Percentiles rank a stretch among this genome's conserved stretches.
These are phyloP conservation scores for Gadus chalcogrammus DNA, from an alignment of 2,113 vertebrate genomes.

Conservation along the genomic window DNA sequence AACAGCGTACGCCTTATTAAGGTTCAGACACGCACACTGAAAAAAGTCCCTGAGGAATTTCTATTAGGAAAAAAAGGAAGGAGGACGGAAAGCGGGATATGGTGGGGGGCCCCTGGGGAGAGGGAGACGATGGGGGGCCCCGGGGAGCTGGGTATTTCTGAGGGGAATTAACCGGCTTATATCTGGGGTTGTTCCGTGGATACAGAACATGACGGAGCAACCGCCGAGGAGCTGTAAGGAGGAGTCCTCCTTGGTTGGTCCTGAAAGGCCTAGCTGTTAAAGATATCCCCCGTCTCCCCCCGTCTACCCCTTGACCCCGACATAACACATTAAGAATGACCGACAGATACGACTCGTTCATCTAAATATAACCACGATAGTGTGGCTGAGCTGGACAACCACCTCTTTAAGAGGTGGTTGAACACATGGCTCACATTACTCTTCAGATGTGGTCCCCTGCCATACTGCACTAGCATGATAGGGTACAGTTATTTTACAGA, in stretches of 20 bases:
- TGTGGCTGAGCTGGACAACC: too few species aligned
- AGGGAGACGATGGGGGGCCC: too few species aligned
- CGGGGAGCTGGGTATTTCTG: conserved; percentile 20
- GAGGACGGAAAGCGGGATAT: conserved; percentile 23
- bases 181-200: conserved; percentile 43
- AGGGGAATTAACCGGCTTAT: conserved; percentile 61
- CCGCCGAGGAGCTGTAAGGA: conserved; percentile 44
- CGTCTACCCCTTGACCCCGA: background rate
- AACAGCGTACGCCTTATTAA: conserved; percentile 33
- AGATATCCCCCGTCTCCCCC: background rate
- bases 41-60: conserved; percentile 36
- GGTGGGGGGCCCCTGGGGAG: conserved; percentile 43
- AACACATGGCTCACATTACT: too few species aligned
- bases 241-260: background rate
- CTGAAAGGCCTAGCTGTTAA: background rate
- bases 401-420: too few species aligned
- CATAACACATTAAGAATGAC: too few species aligned
- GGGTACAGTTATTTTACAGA: too few species aligned
- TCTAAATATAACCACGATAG: too few species aligned
- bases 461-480: too few species aligned
- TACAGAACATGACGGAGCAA: conserved; percentile 52
- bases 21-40: conserved; percentile 32
- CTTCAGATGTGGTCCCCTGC: too few species aligned
- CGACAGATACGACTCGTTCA: too few species aligned
- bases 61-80: conserved; percentile 4